These are phyloP conservation scores for Bos taurus DNA, from an alignment of 2,113 vertebrate genomes.

Conservation along the genomic window ARS-UCD2.0 NC_037336.1:89184501-89185000, in stretches of 20 bases:
- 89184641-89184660: neutral
- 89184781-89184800: neutral
- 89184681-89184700: neutral
- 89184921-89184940: neutral
- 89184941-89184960: neutral
- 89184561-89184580: neutral
- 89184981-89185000: neutral
- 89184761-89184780: neutral
- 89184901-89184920: neutral
- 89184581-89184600: neutral
- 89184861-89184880: neutral
- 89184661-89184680: neutral
- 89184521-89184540: neutral
- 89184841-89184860: neutral
- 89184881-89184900: neutral
- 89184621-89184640: neutral
- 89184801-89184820: neutral
- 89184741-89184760: neutral
- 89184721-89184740: neutral
- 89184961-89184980: neutral
- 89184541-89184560: neutral
- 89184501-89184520: fast-evolving
- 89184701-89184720: neutral
- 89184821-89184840: neutral
- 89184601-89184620: neutral